Conservation (phyloP, 2,888 invertebrate species). For the Leptodirus hochenwartii region DNA sequence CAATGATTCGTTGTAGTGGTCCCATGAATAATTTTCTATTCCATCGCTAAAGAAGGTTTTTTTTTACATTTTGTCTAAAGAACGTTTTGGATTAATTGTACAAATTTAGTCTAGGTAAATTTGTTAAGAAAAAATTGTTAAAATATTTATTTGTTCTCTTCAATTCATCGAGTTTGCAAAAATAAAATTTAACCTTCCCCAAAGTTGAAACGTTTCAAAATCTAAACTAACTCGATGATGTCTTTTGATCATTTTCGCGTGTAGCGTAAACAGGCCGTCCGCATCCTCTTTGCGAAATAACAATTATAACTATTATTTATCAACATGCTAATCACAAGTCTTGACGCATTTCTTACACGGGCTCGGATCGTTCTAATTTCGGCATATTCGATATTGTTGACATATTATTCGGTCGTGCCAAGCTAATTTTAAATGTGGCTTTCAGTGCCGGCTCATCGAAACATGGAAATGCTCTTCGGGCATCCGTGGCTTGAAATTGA, state of each 20-base stretch:
- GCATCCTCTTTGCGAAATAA: too few relatives aligned
- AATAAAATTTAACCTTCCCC: background rate
- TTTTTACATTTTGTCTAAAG: too few relatives aligned
- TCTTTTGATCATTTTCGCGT: too few relatives aligned
- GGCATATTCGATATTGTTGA: conserved; percentile 69
- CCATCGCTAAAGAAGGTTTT: conserved; percentile 36
- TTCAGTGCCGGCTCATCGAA: conserved; percentile 77
- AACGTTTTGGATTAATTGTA: too few relatives aligned
- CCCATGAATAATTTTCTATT: conserved; percentile 50
- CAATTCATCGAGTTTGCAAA: background rate
- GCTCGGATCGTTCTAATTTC: conserved; percentile 25
- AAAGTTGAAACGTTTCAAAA: background rate
- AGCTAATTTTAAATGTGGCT: conserved; percentile 58
- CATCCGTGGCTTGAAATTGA: conserved; percentile 70
- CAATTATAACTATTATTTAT: conserved; percentile 4
- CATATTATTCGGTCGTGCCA: conserved; percentile 54
- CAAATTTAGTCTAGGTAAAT: too few relatives aligned
- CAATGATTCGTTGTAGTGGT: conserved; percentile 55
- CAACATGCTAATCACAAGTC: conserved; percentile 1
- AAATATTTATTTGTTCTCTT: too few relatives aligned
- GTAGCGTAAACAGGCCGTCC: too few relatives aligned
- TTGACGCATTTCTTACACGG: conserved; percentile 36
- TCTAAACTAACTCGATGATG: background rate
- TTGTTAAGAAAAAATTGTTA: too few relatives aligned
- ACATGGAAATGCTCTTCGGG: conserved; percentile 67